phyloP scores from a whole-genome alignment of 1,140 invertebrate species.

The Drosophila obscura region DNA sequence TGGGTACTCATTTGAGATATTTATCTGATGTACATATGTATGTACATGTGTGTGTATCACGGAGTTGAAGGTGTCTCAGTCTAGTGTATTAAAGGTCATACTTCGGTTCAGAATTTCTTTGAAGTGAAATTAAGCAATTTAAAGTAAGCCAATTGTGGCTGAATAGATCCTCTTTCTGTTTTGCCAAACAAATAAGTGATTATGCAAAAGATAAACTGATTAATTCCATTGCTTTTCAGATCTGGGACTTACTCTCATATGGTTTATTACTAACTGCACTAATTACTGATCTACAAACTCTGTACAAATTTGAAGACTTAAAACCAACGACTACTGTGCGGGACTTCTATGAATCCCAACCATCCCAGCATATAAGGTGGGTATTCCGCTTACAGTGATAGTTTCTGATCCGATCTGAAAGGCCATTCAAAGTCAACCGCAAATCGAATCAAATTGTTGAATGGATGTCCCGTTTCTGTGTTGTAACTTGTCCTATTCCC shows the following conservation, averaged over 20 bases:
- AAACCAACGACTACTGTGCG: too few relatives aligned
- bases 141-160: too few relatives aligned
- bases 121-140: too few relatives aligned
- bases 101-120: background rate
- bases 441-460: slow-evolving; percentile 43
- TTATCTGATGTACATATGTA: slow-evolving; percentile 18
- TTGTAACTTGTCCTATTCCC: slow-evolving; percentile 39
- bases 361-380: slow-evolving; percentile 16
- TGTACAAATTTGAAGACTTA: too few relatives aligned
- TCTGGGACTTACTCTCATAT: too few relatives aligned
- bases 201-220: too few relatives aligned
- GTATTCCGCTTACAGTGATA: slow-evolving; percentile 19
- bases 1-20: slow-evolving; percentile 8
- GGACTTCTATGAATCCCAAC: background rate
- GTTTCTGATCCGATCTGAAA: slow-evolving; percentile 27
- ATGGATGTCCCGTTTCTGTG: slow-evolving; percentile 18
- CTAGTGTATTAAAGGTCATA: background rate
- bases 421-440: slow-evolving; percentile 31
- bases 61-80: slow-evolving; percentile 12
- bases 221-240: too few relatives aligned
- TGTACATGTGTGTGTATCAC: background rate
- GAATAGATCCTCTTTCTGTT: too few relatives aligned
- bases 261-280: too few relatives aligned
- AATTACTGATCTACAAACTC: too few relatives aligned
- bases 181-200: too few relatives aligned